These are phyloP conservation scores for Ascidia mentula DNA, from an alignment of 23 tunicate species.

Conservation along the genomic window DNA sequence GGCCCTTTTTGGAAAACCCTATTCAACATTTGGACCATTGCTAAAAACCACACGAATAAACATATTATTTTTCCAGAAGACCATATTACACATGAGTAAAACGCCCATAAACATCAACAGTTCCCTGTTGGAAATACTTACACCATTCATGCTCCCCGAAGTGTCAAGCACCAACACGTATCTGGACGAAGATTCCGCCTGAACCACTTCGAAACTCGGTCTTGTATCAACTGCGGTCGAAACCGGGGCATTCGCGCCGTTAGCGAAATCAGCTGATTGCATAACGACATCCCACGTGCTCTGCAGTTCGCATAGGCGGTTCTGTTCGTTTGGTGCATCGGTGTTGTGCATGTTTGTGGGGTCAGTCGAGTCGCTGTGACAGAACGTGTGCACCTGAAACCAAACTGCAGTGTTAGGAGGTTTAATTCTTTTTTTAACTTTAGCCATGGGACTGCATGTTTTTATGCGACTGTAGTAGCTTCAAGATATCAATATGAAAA, in stretches of 20 bases:
- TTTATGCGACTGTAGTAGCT: no score
- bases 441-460: no score
- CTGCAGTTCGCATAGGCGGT: constrained; percentile 41
- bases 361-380: constrained; percentile 47
- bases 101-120: no score
- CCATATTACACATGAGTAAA: no score
- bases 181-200: constrained; percentile 22
- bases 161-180: constrained; percentile 63
- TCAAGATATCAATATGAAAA: no score
- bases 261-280: constrained; percentile 34
- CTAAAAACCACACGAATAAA: no score
- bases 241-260: constrained; percentile 11
- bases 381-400: constrained; percentile 54
- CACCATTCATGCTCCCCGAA: constrained; percentile 70
- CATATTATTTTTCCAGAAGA: no score
- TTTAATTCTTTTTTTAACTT: no score
- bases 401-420: no score
- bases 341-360: constrained; percentile 39
- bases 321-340: constrained; percentile 65
- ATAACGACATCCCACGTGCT: constrained; percentile 64
- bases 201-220: constrained; percentile 38
- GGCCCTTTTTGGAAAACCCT: no score
- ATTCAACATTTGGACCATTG: no score
- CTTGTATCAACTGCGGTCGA: constrained; percentile 7
- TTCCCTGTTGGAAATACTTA: no score